Evolutionary conservation across 1,140 invertebrate species (phyloP).

Genomic region (Drosophila simulans): DNA sequence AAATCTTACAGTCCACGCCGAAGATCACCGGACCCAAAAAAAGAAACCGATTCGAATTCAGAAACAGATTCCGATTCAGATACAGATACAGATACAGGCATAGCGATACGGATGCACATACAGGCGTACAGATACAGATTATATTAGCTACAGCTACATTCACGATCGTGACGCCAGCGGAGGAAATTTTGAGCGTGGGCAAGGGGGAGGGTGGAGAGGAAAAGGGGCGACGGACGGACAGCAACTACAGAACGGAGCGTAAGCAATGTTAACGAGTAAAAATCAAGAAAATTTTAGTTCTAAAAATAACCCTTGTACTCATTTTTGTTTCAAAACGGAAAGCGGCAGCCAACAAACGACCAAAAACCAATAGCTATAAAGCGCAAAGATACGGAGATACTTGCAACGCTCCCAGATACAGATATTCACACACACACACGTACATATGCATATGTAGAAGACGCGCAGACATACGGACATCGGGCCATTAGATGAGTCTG

Average conservation of each 20-base stretch:
- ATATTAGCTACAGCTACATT: slow-evolving; percentile 45
- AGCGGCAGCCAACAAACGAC: slow-evolving; percentile 52
- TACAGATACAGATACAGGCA: slow-evolving; percentile 36
- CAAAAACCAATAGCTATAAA: slow-evolving; percentile 77
- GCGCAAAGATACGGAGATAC: slow-evolving; percentile 63
- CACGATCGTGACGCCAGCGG: slow-evolving; percentile 52
- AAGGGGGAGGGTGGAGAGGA: background rate
- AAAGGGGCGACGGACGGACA: slow-evolving; percentile 10
- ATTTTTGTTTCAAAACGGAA: slow-evolving; percentile 77
- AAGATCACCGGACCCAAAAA: slow-evolving; percentile 45
- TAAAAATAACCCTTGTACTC: slow-evolving; percentile 80
- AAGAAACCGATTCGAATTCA: slow-evolving; percentile 29
- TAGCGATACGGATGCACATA: slow-evolving; percentile 17
- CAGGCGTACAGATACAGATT: slow-evolving; percentile 27
- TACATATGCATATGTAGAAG: slow-evolving; percentile 7
- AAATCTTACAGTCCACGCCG: slow-evolving; percentile 51
- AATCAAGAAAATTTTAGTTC: slow-evolving; percentile 77
- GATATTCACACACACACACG: slow-evolving; percentile 1
- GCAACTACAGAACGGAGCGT: slow-evolving; percentile 68
- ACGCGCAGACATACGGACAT: slow-evolving; percentile 11
- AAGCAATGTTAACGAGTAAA: slow-evolving; percentile 81
- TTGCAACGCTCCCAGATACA: slow-evolving; percentile 39
- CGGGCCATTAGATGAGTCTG: slow-evolving; percentile 2
- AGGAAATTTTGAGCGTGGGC: slow-evolving; percentile 29
- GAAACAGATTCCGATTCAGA: slow-evolving; percentile 24